A percentile compares a stretch with the other conserved stretches of the same genome.
phyloP scores from a whole-genome alignment of 1,140 invertebrate genomes.

The Ephestia elutella region DNA sequence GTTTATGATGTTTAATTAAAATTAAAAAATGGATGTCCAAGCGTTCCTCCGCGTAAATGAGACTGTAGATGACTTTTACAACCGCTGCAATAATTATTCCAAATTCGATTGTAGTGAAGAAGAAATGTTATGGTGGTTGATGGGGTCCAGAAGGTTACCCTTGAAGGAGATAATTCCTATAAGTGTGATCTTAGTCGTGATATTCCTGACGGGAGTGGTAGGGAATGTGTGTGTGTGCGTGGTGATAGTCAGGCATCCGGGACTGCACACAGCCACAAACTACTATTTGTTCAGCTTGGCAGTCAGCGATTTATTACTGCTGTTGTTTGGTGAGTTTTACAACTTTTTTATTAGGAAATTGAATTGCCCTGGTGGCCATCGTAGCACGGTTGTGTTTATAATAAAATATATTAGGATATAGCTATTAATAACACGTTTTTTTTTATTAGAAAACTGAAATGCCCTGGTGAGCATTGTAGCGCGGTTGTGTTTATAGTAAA shows the following conservation, averaged over 20 bases:
- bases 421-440: too few species aligned
- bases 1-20: constrained; percentile 7
- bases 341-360: not conserved
- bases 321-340: constrained; percentile 80
- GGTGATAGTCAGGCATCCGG: constrained; percentile 88
- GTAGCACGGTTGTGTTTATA: too few species aligned
- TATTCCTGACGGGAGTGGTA: constrained; percentile 89
- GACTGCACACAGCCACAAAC: constrained; percentile 90
- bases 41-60: constrained; percentile 54
- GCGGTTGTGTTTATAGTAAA: too few species aligned
- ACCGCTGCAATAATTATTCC: constrained; percentile 56
- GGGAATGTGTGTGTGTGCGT: constrained; percentile 93
- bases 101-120: constrained; percentile 73
- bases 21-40: constrained; percentile 39
- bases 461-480: too few species aligned
- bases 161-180: constrained; percentile 76
- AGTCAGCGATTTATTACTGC: constrained; percentile 83
- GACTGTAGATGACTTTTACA: constrained; percentile 56
- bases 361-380: too few species aligned
- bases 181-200: constrained; percentile 84
- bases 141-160: constrained; percentile 72
- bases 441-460: too few species aligned
- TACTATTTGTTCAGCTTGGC: constrained; percentile 94
- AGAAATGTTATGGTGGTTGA: constrained; percentile 72
- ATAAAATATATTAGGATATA: too few species aligned